These are phyloP conservation scores for Drosophila setifemur DNA, from an alignment of 1,140 invertebrate species.

Conservation along the genomic window DNA sequence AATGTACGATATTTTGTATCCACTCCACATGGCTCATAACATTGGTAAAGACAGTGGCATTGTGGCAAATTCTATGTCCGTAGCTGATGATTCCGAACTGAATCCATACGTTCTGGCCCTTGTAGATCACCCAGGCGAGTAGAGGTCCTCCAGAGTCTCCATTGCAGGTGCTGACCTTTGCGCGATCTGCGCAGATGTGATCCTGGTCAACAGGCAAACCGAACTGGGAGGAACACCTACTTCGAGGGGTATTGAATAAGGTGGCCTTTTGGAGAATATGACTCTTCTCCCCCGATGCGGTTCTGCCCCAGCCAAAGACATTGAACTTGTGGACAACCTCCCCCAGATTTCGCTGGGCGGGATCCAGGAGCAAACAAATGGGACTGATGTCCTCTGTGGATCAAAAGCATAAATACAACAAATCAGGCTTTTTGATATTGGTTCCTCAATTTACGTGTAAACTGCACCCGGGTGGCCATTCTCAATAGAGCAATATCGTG, in stretches of 20 bases:
- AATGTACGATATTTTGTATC: background rate
- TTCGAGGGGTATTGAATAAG: background rate
- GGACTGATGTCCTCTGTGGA: background rate
- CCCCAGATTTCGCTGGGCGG: background rate
- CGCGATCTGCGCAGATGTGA: background rate
- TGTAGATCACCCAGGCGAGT: background rate
- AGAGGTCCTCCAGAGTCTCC: slow-evolving; percentile 16
- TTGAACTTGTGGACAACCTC: background rate
- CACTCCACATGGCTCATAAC: slow-evolving; percentile 11
- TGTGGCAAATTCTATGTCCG: background rate
- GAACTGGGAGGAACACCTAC: background rate
- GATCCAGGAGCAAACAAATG: slow-evolving; percentile 10
- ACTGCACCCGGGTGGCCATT: background rate
- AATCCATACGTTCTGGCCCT: background rate
- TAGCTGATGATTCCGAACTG: slow-evolving; percentile 13
- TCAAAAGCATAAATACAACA: too few species aligned
- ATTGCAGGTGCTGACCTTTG: background rate
- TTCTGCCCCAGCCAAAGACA: slow-evolving; percentile 6
- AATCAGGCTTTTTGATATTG: background rate
- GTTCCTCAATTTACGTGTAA: background rate
- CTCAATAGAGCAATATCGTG: slow-evolving; percentile 9
- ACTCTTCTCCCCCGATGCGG: background rate
- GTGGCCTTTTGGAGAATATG: background rate
- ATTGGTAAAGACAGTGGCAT: slow-evolving; percentile 9
- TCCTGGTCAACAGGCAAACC: background rate